A percentile compares a stretch with the other conserved stretches of the same genome.
Evolutionary conservation across 2,113 vertebrate genomes (phyloP).

Genomic region (Piliocolobus tephrosceles): DNA sequence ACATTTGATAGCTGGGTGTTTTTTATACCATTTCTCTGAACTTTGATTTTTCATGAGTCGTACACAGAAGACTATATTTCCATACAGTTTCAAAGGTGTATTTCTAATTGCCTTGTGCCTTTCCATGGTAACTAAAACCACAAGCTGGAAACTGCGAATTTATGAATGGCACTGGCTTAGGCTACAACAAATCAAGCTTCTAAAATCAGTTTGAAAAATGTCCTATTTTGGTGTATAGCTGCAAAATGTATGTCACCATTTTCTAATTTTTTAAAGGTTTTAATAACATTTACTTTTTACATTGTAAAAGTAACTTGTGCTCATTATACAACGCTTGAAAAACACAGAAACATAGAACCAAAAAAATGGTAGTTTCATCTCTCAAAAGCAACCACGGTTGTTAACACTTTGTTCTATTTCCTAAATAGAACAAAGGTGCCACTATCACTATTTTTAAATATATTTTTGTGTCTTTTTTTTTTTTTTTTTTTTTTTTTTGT

Average conservation of each 20-base stretch:
- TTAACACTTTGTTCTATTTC: background rate
- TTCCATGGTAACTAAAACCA: constrained; percentile 9
- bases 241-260: background rate
- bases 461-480: too few relatives aligned
- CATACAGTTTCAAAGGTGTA: background rate
- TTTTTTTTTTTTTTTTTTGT: too few relatives aligned
- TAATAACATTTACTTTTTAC: background rate
- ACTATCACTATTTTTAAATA: background rate
- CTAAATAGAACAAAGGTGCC: background rate
- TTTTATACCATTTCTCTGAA: background rate
- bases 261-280: background rate
- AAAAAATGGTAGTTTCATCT: background rate
- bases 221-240: background rate
- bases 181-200: background rate
- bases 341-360: background rate
- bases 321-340: background rate
- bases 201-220: constrained; percentile 33
- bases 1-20: background rate
- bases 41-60: background rate
- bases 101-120: constrained; percentile 31
- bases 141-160: constrained; percentile 15
- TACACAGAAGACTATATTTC: background rate
- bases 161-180: background rate
- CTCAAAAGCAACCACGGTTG: background rate
- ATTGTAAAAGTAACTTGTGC: background rate